Conservation (phyloP, 2,113 vertebrate species). For the Phalacrocorax brasilianus region DNA sequence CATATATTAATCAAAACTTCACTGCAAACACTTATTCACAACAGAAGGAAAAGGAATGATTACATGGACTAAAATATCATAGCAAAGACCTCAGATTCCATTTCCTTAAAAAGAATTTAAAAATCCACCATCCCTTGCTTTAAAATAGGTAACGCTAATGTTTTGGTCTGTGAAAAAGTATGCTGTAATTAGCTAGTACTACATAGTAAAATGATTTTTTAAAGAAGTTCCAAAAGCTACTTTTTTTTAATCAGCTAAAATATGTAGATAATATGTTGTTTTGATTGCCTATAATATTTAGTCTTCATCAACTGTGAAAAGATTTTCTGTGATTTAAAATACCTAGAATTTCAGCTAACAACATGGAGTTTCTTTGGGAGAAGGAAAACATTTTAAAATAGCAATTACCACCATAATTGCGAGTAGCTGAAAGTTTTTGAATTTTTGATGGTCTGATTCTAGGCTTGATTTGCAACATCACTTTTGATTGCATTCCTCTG, state of each 20-base stretch:
- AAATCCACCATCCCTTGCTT: not conserved
- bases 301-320: conserved; percentile 71
- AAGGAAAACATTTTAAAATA: conserved; percentile 79
- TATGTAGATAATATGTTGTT: conserved; percentile 75
- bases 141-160: conserved; percentile 26
- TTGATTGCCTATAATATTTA: conserved; percentile 76
- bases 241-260: conserved; percentile 74
- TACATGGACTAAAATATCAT: not conserved
- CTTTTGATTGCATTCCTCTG: conserved; percentile 73
- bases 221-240: conserved; percentile 37
- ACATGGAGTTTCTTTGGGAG: conserved; percentile 67
- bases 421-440: conserved; percentile 73
- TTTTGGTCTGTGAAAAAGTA: conserved; percentile 22
- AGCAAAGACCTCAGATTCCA: not conserved
- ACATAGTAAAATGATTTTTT: conserved; percentile 42
- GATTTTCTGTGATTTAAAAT: conserved; percentile 74
- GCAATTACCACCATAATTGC: conserved; percentile 75
- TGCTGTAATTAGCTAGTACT: conserved; percentile 22
- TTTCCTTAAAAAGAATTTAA: not conserved
- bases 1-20: not conserved
- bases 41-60: not conserved
- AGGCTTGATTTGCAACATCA: conserved; percentile 74
- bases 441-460: conserved; percentile 74
- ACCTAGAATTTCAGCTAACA: conserved; percentile 70
- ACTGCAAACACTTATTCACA: not conserved